Base-by-base conservation (phyloP, 2,113 vertebrate genomes). In the Silurus meridionalis region DNA sequence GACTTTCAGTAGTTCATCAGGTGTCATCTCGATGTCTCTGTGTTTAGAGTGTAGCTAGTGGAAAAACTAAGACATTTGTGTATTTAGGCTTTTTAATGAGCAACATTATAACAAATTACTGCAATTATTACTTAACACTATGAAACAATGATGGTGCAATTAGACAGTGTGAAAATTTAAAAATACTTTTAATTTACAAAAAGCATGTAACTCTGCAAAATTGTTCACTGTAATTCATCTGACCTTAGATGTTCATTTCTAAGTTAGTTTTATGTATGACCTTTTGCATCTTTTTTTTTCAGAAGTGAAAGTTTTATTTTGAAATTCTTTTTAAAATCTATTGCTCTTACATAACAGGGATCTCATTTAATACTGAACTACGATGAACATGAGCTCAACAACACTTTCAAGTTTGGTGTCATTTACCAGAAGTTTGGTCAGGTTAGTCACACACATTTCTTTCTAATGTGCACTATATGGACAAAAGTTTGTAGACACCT, bases 351-450 rank as follows among this genome's bases (percentile, higher is more conserved):
- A 92, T 14, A 86, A 11, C 93, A 99, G 98, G 97, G 97, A 0
- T 99, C 97, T 80, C 96, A 98, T 86, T 95, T 98, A 94, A 97
- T 99, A 10, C 95, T 99, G 66, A 95, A 93, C 74, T 99, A 97
- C 0, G 98, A 99, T 50, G 97, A 99, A 17, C 98, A 99, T 0
- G 97, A 98, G 85, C 94, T 99, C 87, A 99, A 97, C 93, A 97
- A 96, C 94, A 99, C 97, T 0, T 99, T 97, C 93, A 99, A 99
- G 91, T 99, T 99, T 3, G 98, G 98, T 4, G 96, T 99, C 80
- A 95, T 99, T 91, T 97, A 97, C 86, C 98, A 99, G 91, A 96
- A 95, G 88, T 95, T 96, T 90, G 95, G 95, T 72, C 98, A 99
- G 96, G 98, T 99, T 91, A 93, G 93, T 81, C 8, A 58, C 25